These are phyloP conservation scores for Muscicapa striata DNA, from an alignment of 2,797 vertebrate species.

Conservation along the genomic window DNA sequence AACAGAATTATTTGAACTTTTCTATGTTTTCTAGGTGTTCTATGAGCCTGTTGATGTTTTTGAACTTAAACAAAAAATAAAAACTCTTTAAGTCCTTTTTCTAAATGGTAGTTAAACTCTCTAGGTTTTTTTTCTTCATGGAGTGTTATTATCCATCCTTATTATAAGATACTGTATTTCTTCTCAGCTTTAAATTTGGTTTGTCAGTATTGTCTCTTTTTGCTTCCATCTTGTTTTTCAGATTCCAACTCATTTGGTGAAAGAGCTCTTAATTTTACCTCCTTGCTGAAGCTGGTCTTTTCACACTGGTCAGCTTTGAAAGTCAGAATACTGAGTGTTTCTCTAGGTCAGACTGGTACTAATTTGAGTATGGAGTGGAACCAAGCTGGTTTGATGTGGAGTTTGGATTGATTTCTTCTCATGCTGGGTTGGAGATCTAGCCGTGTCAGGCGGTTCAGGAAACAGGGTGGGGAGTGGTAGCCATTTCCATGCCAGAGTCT, in stretches of 20 bases:
- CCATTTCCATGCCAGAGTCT: conserved; percentile 73
- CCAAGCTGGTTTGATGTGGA: conserved; percentile 48
- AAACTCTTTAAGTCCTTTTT: conserved; percentile 44
- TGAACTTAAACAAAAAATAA: conserved; percentile 47
- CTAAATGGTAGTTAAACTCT: conserved; percentile 27
- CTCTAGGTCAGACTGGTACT: conserved; percentile 62
- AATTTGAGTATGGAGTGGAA: conserved; percentile 51
- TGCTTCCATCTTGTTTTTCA: conserved; percentile 49
- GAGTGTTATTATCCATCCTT: conserved; percentile 33
- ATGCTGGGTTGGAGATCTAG: conserved; percentile 59
- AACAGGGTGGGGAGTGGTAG: conserved; percentile 53
- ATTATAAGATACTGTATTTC: conserved; percentile 18
- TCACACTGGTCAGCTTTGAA: conserved; percentile 55
- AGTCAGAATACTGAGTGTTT: conserved; percentile 45
- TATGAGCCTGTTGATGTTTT: conserved; percentile 10
- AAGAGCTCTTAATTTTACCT: conserved; percentile 20
- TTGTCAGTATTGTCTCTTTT: conserved; percentile 21
- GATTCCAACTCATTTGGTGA: conserved; percentile 52
- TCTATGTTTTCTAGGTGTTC: conserved; percentile 33
- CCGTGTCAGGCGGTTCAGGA: conserved; percentile 66
- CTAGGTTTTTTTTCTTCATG: conserved; percentile 37
- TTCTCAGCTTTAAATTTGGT: conserved; percentile 47
- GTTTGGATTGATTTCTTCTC: conserved; percentile 58
- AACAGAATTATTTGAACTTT: conserved; percentile 26
- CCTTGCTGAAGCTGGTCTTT: conserved; percentile 36